These are phyloP conservation scores for Riparia riparia DNA, from an alignment of 2,113 vertebrate species.

Conservation along the genomic window DNA sequence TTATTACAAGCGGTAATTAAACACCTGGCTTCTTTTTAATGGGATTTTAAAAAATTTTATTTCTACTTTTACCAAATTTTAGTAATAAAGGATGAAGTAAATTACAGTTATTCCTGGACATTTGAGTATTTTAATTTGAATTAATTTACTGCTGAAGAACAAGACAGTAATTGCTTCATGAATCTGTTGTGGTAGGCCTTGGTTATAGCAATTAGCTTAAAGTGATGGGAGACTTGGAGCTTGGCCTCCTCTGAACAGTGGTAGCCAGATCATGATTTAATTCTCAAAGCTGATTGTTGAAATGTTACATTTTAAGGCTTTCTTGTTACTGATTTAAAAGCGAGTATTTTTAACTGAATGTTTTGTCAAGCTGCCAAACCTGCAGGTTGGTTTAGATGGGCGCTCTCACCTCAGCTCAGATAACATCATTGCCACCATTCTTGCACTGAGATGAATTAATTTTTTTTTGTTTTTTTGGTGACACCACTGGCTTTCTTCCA, in stretches of 20 bases:
- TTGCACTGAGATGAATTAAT: background rate
- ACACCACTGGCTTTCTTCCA: slow-evolving; percentile 28
- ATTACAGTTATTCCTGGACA: background rate
- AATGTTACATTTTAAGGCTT: background rate
- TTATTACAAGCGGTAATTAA: background rate
- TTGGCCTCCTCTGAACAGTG: background rate
- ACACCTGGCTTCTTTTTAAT: background rate
- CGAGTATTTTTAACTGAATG: background rate
- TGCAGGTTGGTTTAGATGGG: slow-evolving; percentile 7
- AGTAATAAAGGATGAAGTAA: background rate
- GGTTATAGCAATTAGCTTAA: background rate
- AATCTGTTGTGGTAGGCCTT: background rate
- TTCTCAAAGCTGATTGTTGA: background rate
- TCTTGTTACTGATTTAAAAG: background rate
- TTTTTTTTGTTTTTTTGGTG: background rate
- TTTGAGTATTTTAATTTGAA: background rate
- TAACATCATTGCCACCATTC: background rate
- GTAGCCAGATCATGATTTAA: background rate
- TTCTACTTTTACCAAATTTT: background rate
- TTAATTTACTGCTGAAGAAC: background rate
- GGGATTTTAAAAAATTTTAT: background rate
- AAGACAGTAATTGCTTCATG: background rate
- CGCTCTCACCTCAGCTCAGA: background rate
- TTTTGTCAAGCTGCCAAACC: background rate
- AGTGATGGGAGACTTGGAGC: background rate